phyloP scores from a whole-genome alignment of 2,888 invertebrate genomes.

The Oscheius sp. region DNA sequence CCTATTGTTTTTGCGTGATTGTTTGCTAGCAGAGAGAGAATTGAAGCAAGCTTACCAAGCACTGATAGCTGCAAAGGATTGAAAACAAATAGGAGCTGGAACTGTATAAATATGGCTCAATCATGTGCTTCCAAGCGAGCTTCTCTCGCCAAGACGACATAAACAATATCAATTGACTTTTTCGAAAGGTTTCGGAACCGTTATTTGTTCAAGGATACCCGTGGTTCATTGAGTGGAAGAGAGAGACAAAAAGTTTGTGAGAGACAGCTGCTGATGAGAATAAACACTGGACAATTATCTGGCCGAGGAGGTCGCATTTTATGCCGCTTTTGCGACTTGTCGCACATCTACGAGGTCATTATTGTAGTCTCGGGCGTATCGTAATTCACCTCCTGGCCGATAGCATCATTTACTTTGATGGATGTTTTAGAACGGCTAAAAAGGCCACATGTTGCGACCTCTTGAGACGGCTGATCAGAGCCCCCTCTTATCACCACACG shows the following conservation, averaged over 20 bases:
- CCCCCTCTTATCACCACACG: background rate
- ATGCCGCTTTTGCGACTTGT: conserved; percentile 18
- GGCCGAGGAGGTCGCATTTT: conserved; percentile 3
- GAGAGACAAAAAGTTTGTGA: too few relatives aligned
- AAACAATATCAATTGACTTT: background rate
- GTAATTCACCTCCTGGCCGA: conserved; percentile 20
- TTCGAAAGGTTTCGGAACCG: background rate
- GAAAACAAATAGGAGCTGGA: background rate
- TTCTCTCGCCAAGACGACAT: background rate
- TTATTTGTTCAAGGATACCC: background rate
- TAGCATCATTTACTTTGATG: conserved; percentile 29
- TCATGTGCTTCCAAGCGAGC: background rate
- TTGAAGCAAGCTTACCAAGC: background rate
- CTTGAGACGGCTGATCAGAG: conserved; percentile 1
- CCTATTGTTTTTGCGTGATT: conserved; percentile 26
- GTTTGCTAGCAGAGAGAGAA: conserved; percentile 1
- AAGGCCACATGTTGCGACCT: conserved; percentile 20
- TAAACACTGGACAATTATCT: too few relatives aligned
- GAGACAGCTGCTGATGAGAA: too few relatives aligned
- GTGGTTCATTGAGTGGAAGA: too few relatives aligned
- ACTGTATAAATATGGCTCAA: conserved; percentile 1
- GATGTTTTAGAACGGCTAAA: conserved; percentile 21
- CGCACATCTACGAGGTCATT: conserved; percentile 20
- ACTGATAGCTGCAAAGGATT: background rate
- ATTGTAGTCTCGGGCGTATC: conserved; percentile 25